These are phyloP conservation scores for Vidua chalybeata DNA, from an alignment of 2,113 vertebrate genomes.

Conservation along the genomic window DNA sequence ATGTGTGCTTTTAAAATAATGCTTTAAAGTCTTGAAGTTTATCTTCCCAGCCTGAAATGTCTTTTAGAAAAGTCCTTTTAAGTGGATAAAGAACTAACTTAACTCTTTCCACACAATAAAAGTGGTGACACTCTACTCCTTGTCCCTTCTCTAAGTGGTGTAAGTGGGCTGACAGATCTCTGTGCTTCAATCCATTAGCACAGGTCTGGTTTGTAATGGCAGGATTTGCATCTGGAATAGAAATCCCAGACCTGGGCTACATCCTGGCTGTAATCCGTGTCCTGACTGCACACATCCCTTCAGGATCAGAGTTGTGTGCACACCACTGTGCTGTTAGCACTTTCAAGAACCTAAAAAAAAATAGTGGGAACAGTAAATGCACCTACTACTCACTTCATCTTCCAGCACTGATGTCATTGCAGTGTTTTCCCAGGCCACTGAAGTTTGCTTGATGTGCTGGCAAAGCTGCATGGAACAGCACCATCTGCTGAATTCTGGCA, in stretches of 20 bases:
- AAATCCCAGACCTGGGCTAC: neutral
- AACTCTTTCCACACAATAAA: neutral
- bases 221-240: neutral
- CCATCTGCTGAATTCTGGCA: constrained; percentile 40
- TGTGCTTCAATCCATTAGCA: neutral
- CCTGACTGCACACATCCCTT: neutral
- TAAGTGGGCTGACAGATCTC: neutral
- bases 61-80: neutral
- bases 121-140: neutral
- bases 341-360: neutral
- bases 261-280: neutral
- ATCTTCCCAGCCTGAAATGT: neutral
- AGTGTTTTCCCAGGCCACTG: fast-evolving
- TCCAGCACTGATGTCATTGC: neutral
- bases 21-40: neutral
- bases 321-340: neutral
- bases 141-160: neutral
- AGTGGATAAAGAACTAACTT: neutral
- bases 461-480: constrained; percentile 6
- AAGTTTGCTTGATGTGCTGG: neutral
- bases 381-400: neutral
- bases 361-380: neutral
- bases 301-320: neutral
- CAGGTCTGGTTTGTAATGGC: neutral
- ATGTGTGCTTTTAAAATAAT: neutral